Conservation (phyloP, 2,113 vertebrate genomes). For the Recurvirostra avosetta region DNA sequence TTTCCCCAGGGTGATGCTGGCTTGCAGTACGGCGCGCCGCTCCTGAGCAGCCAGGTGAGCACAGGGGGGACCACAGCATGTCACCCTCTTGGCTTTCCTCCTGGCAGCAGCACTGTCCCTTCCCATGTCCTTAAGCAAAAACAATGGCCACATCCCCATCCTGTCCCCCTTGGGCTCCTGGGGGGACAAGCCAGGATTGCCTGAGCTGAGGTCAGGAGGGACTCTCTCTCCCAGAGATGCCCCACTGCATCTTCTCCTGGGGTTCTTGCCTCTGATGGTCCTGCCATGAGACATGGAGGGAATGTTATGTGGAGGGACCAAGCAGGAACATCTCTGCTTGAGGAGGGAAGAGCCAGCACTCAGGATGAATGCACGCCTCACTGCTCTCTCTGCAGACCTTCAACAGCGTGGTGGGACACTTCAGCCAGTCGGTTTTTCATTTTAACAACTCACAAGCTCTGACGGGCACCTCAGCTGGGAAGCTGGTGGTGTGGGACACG, state of each 20-base stretch:
- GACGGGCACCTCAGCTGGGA: constrained; percentile 75
- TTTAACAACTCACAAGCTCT: constrained; percentile 69
- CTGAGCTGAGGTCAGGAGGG: neutral
- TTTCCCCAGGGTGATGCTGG: constrained; percentile 56
- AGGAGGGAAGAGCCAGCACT: neutral
- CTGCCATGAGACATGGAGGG: neutral
- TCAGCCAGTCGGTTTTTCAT: constrained; percentile 85
- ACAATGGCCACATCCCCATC: neutral
- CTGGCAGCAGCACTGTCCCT: neutral
- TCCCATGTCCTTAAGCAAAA: neutral
- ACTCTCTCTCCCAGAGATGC: neutral
- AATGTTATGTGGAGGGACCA: neutral
- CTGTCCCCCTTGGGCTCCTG: fast-evolving
- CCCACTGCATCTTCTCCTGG: neutral
- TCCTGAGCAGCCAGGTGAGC: constrained; percentile 78
- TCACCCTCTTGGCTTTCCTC: neutral
- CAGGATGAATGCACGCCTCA: fast-evolving
- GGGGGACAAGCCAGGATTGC: neutral
- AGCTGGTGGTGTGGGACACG: constrained; percentile 82
- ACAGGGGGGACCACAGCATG: too few relatives aligned
- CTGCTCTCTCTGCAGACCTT: constrained; percentile 68
- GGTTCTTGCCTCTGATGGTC: neutral
- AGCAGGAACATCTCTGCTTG: neutral
- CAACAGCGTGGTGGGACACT: constrained; percentile 67
- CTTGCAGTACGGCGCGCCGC: constrained; percentile 65